These are phyloP conservation scores for Carollia perspicillata DNA, from an alignment of 2,113 vertebrate genomes.

Conservation along the genomic window DNA sequence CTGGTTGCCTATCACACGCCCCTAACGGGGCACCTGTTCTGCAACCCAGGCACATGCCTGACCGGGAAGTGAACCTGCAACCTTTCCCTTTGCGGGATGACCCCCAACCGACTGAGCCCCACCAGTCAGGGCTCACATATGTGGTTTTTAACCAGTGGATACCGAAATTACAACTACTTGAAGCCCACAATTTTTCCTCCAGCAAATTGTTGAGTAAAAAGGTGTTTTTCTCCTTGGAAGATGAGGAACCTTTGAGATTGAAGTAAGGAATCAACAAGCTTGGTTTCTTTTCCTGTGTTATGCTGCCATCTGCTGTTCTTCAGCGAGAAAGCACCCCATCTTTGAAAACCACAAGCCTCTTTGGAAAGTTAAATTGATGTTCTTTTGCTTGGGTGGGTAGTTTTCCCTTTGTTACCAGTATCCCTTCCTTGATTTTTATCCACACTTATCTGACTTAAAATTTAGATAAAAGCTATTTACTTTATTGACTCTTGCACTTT, in stretches of 20 bases:
- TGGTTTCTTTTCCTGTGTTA: conserved; percentile 46
- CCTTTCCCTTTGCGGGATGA: too few relatives aligned
- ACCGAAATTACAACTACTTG: not conserved
- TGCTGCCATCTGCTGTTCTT: conserved; percentile 78
- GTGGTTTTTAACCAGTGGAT: not conserved
- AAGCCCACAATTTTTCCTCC: not conserved
- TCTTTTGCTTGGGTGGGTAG: not conserved
- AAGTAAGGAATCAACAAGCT: rapidly evolving
- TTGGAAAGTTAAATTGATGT: too few relatives aligned
- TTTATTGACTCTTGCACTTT: not conserved
- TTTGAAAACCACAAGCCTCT: not conserved
- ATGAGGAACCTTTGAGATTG: not conserved
- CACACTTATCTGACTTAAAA: not conserved
- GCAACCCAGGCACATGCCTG: too few relatives aligned
- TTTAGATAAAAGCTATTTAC: not conserved
- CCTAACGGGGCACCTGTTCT: too few relatives aligned
- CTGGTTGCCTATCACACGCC: too few relatives aligned
- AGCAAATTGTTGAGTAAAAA: not conserved
- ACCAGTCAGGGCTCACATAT: too few relatives aligned
- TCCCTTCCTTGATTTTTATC: too few relatives aligned
- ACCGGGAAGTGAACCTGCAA: too few relatives aligned
- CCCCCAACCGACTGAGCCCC: too few relatives aligned
- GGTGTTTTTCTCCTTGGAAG: not conserved
- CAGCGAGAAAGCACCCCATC: not conserved
- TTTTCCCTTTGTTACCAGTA: not conserved